phyloP scores from a whole-genome alignment of 2,888 invertebrate genomes.

The Luffia ferchaultella region DNA sequence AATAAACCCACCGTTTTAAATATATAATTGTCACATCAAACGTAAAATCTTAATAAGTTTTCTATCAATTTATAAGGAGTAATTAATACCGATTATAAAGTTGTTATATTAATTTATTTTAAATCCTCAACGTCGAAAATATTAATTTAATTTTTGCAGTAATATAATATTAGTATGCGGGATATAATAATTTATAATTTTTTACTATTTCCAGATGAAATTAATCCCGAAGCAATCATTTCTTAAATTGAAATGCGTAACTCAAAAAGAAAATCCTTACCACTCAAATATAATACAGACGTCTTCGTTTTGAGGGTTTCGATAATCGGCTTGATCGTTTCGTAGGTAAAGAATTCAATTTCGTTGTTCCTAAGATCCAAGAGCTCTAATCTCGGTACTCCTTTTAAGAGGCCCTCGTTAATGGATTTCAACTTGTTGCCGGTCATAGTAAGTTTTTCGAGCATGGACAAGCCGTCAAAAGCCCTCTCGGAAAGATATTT shows the following conservation, averaged over 20 bases:
- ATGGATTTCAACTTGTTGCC: constrained; percentile 79
- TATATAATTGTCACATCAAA: too few species aligned
- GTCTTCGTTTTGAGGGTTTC: constrained; percentile 72
- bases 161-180: too few species aligned
- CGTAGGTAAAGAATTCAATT: constrained; percentile 77
- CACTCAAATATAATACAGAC: constrained; percentile 51
- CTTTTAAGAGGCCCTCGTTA: constrained; percentile 76
- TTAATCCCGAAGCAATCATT: too few species aligned
- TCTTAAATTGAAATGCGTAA: neutral
- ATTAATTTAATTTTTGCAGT: too few species aligned
- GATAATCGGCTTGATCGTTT: constrained; percentile 78
- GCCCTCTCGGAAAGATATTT: constrained; percentile 80
- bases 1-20: too few species aligned
- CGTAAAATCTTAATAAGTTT: too few species aligned
- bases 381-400: constrained; percentile 76
- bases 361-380: constrained; percentile 82
- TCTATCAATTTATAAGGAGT: too few species aligned
- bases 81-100: too few species aligned
- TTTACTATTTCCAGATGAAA: too few species aligned
- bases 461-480: constrained; percentile 76
- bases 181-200: too few species aligned
- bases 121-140: too few species aligned
- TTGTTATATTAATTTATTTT: too few species aligned
- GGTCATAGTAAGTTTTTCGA: constrained; percentile 77
- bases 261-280: constrained; percentile 24